Evolutionary conservation across 37 sponge, comb jelly and placozoan species (phyloP).

Genomic region (Corticium candelabrum): DNA sequence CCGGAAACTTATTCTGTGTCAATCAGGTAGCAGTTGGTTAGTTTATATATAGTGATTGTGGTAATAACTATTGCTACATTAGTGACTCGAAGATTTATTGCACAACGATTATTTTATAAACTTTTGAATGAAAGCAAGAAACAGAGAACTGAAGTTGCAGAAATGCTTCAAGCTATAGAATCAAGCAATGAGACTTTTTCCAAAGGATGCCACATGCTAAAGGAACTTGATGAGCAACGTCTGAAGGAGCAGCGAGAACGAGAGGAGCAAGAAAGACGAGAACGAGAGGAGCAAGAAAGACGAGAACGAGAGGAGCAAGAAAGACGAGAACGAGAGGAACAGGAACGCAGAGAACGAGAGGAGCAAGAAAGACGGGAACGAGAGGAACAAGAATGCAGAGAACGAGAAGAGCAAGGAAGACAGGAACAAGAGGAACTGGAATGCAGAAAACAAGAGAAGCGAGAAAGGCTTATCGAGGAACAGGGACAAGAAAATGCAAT

Average conservation of each 20-base stretch:
- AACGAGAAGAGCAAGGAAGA: not conserved
- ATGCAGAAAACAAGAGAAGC: not conserved
- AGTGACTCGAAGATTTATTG: not conserved
- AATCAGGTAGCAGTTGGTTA: conserved; percentile 22
- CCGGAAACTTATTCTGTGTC: conserved; percentile 13
- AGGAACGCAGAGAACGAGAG: not conserved
- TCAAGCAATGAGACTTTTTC: not conserved
- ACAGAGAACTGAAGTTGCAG: conserved; percentile 25
- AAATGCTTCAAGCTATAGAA: conserved; percentile 12
- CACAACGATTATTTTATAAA: not conserved
- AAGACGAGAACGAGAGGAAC: not conserved
- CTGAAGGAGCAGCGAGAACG: not conserved
- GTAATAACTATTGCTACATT: not conserved
- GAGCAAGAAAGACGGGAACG: not conserved
- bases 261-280: not conserved
- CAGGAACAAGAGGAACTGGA: not conserved
- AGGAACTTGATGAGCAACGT: not conserved
- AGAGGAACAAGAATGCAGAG: not conserved
- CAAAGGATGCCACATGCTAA: not conserved
- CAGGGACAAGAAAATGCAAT: too few species aligned
- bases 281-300: not conserved
- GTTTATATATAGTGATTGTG: not conserved
- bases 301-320: not conserved
- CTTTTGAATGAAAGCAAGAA: conserved; percentile 17
- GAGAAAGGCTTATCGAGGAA: too few species aligned